Evolutionary conservation across 1,140 invertebrate species (phyloP).

Genomic region (Dendroctonus valens): DNA sequence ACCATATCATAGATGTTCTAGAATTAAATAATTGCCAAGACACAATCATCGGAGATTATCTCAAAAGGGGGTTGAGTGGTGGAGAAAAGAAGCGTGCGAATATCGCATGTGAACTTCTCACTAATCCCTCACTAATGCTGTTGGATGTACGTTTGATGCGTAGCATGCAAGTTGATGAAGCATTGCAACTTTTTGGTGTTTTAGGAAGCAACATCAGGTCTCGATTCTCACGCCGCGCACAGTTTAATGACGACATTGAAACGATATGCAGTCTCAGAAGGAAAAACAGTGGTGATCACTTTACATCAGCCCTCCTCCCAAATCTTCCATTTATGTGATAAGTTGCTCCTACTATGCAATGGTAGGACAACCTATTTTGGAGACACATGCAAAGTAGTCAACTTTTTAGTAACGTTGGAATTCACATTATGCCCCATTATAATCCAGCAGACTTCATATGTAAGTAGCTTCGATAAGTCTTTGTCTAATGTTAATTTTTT

Average conservation of each 20-base stretch:
- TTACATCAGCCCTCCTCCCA: constrained; percentile 87
- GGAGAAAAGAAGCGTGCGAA: constrained; percentile 86
- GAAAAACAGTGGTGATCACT: constrained; percentile 79
- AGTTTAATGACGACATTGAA: constrained; percentile 73
- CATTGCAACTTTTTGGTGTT: constrained; percentile 30
- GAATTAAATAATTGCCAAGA: constrained; percentile 75
- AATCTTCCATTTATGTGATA: constrained; percentile 86
- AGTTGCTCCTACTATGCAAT: constrained; percentile 72
- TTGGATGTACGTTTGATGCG: constrained; percentile 70
- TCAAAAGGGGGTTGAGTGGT: constrained; percentile 77
- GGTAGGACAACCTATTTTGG: constrained; percentile 82
- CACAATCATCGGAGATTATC: constrained; percentile 79
- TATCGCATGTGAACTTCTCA: constrained; percentile 83
- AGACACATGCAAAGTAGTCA: constrained; percentile 69
- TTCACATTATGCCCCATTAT: constrained; percentile 75
- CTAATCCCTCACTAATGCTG: constrained; percentile 80
- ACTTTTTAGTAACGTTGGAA: constrained; percentile 74
- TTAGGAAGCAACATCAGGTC: constrained; percentile 82
- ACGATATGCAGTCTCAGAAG: constrained; percentile 72
- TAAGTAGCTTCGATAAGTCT: constrained; percentile 55
- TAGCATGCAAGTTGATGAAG: not conserved
- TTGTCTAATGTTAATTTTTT: not conserved
- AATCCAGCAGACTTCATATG: constrained; percentile 86
- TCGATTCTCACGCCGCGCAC: constrained; percentile 81
- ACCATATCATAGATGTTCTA: constrained; percentile 76